Conservation (phyloP, 2,797 vertebrate species). For the Clarias fuscus region DNA sequence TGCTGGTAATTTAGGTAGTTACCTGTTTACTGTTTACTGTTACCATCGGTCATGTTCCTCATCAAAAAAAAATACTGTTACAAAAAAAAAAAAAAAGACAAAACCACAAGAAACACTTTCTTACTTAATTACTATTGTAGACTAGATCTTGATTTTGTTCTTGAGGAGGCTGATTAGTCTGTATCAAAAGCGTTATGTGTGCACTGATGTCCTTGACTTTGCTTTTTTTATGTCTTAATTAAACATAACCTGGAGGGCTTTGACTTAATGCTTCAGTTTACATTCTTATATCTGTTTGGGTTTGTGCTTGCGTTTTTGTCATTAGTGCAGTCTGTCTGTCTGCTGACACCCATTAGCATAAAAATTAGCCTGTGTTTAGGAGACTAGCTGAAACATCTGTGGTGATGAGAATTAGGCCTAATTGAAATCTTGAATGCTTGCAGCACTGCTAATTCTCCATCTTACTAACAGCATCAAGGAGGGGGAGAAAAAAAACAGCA, state of each 20-base stretch:
- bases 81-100: too few relatives aligned
- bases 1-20: background rate
- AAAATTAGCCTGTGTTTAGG: constrained; percentile 71
- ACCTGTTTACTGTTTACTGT: background rate
- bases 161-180: background rate
- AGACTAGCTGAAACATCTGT: constrained; percentile 78
- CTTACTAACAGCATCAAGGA: constrained; percentile 68
- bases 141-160: background rate
- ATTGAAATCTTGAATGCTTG: constrained; percentile 79
- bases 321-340: constrained; percentile 60
- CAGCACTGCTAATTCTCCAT: constrained; percentile 74
- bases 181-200: background rate
- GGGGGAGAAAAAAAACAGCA: constrained; percentile 61
- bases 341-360: constrained; percentile 75
- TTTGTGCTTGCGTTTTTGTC: constrained; percentile 48
- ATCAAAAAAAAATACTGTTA: background rate
- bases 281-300: constrained; percentile 41
- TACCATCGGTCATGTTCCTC: background rate
- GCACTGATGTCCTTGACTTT: background rate
- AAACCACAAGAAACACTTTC: too few relatives aligned
- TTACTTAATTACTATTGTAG: background rate
- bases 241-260: constrained; percentile 43
- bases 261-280: constrained; percentile 24
- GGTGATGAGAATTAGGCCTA: constrained; percentile 74
- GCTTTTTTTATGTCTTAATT: constrained; percentile 29